Base-by-base conservation (phyloP, 2,113 vertebrate species). In the Alosa alosa region DNA sequence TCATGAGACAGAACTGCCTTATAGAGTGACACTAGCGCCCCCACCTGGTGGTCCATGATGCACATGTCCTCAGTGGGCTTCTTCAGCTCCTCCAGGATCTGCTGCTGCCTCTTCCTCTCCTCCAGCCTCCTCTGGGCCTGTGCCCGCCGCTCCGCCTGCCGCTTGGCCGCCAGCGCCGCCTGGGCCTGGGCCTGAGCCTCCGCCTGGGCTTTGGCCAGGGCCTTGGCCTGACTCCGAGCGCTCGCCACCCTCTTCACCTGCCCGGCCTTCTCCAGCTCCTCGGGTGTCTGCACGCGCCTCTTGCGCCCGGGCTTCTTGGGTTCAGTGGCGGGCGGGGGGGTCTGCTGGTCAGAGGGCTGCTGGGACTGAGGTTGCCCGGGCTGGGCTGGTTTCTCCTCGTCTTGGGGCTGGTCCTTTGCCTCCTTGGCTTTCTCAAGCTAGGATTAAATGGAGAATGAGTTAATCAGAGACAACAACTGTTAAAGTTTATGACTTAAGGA, bases 1-100 rank as follows among this genome's bases (percentile, higher is more conserved):
- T 44, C 41, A 4, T 3, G 41, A 44, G 41, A 44, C 41, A 3
- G 41, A 4, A 44, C 41, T 44, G 41, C 4, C 41, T 44, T 44
- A 44, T 44, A 4, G 41, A 2, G 41, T 44, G 41, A 44, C 41
- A 44, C 41, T 44, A 84, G 55, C 41, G 41, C 18, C 46, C 91
- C 85, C 60, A 98, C 98, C 94, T 97, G 97, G 89, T 98, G 98
- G 91, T 99, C 98, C 41, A 96, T 94, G 81, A 99, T 93, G 92
- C 97, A 99, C 98, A 99, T 98, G 88, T 99, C 98, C 91, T 99
- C 98, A 0, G 96, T 94, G 72, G 98, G 98, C 85, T 98, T 99
- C 95, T 97, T 99, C 93, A 99, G 95, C 91, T 99, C 97, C 68
- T 99, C 98, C 82, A 97, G 90, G 68, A 99, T 97, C 85, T 96